Conservation (phyloP, 35 echinoderm and acorn worm genomes). For the Heliocidaris tuberculata region DNA sequence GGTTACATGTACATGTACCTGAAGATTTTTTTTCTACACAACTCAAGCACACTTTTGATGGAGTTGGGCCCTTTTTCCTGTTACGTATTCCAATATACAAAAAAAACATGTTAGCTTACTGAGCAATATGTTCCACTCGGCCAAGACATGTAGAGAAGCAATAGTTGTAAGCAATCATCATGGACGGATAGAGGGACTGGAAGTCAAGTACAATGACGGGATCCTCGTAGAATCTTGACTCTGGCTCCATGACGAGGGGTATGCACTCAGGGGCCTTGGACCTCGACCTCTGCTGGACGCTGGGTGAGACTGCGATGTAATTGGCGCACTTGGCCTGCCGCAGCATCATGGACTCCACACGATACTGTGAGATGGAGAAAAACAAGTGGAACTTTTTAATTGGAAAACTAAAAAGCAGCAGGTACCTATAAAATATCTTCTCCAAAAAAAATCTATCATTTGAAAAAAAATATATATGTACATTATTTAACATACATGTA, state of each 20-base stretch:
- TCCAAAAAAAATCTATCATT: no score
- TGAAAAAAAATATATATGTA: no score
- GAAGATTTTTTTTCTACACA: no score
- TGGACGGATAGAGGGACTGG: conserved; percentile 95
- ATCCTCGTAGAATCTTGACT: conserved; percentile 88
- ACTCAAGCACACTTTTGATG: no score
- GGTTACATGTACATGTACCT: no score
- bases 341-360: conserved; percentile 98
- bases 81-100: no score
- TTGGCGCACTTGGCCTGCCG: conserved; percentile 86
- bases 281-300: conserved; percentile 84
- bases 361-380: conserved; percentile 66
- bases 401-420: not conserved
- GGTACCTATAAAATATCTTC: no score
- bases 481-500: no score
- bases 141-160: conserved; percentile 95
- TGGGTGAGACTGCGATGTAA: conserved; percentile 90
- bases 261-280: conserved; percentile 91
- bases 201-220: conserved; percentile 96
- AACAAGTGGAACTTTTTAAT: not conserved
- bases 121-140: conserved; percentile 81
- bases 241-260: conserved; percentile 88
- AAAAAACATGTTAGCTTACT: conserved; percentile 64
- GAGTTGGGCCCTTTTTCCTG: no score
- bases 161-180: conserved; percentile 99